Conservation (phyloP, 2,888 invertebrate species). For the Coleophora deauratella region DNA sequence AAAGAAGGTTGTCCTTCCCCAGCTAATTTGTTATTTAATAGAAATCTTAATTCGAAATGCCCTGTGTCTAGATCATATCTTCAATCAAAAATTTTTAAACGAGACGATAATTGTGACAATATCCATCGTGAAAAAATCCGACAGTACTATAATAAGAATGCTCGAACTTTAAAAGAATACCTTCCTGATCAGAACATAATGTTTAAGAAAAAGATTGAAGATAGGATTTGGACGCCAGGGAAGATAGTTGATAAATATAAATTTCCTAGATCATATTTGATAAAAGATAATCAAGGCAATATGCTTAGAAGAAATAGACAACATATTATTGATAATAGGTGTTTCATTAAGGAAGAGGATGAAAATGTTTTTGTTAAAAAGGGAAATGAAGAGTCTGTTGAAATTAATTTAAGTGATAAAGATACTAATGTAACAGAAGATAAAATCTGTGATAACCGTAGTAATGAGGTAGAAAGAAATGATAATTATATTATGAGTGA, state of each 20-base stretch:
- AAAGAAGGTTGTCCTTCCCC: conserved; percentile 1
- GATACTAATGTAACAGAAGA: too few relatives aligned
- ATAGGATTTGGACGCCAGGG: not conserved
- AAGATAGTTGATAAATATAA: not conserved
- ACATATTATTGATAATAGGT: too few relatives aligned
- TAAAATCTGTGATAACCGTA: too few relatives aligned
- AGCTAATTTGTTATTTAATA: conserved; percentile 1
- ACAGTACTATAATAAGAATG: not conserved
- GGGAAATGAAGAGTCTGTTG: too few relatives aligned
- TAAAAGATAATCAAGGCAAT: too few relatives aligned
- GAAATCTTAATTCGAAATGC: conserved; percentile 2
- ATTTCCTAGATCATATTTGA: too few relatives aligned
- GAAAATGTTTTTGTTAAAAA: too few relatives aligned
- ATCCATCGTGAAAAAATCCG: not conserved
- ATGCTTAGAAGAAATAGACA: too few relatives aligned
- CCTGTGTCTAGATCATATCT: conserved; percentile 2
- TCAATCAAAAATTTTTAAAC: not conserved
- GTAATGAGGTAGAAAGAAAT: too few relatives aligned
- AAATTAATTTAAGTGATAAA: too few relatives aligned
- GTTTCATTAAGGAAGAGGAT: too few relatives aligned
- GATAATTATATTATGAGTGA: too few relatives aligned
- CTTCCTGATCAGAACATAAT: not conserved
- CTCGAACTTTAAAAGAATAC: not conserved
- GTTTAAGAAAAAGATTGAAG: not conserved
- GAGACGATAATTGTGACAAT: not conserved